These are phyloP conservation scores for Enteromius radiatus DNA, from an alignment of 2,797 vertebrate species.

Conservation along the genomic window DNA sequence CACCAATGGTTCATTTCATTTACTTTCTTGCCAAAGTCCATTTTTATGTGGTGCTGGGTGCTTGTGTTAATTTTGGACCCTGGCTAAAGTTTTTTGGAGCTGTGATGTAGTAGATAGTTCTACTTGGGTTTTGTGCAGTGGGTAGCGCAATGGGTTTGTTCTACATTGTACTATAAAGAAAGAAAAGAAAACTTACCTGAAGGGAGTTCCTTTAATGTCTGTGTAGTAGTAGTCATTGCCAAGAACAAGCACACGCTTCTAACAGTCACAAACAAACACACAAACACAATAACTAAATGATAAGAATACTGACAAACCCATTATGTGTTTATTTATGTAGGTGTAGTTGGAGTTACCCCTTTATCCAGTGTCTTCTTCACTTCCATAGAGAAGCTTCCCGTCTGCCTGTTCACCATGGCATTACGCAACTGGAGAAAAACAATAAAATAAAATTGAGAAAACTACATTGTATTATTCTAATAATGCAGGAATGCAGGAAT, in stretches of 20 bases:
- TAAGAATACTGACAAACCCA: not conserved
- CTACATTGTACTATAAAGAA: not conserved
- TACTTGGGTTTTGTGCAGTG: not conserved
- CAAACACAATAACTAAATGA: constrained; percentile 59
- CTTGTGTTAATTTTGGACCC: not conserved
- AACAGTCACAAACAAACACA: constrained; percentile 57
- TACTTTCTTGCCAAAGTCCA: not conserved
- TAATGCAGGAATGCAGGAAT: not conserved
- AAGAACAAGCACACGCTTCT: constrained; percentile 97
- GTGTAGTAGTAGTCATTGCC: constrained; percentile 99
- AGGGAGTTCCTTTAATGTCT: constrained; percentile 97
- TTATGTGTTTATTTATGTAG: not conserved
- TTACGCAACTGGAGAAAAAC: constrained; percentile 86
- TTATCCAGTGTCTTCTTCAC: constrained; percentile 98
- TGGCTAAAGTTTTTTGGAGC: not conserved
- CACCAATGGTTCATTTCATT: not conserved
- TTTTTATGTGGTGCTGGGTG: not conserved
- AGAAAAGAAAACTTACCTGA: too few relatives aligned
- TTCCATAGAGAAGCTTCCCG: constrained; percentile 95
- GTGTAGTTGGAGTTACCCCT: constrained; percentile 80
- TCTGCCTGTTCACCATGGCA: constrained; percentile 98
- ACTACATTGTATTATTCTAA: not conserved
- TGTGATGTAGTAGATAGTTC: not conserved
- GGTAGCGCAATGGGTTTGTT: not conserved
- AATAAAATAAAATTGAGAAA: constrained; percentile 9